These are phyloP conservation scores for Zelostemma sp. DNA, from an alignment of 1,140 invertebrate genomes.

Conservation along the genomic window DNA sequence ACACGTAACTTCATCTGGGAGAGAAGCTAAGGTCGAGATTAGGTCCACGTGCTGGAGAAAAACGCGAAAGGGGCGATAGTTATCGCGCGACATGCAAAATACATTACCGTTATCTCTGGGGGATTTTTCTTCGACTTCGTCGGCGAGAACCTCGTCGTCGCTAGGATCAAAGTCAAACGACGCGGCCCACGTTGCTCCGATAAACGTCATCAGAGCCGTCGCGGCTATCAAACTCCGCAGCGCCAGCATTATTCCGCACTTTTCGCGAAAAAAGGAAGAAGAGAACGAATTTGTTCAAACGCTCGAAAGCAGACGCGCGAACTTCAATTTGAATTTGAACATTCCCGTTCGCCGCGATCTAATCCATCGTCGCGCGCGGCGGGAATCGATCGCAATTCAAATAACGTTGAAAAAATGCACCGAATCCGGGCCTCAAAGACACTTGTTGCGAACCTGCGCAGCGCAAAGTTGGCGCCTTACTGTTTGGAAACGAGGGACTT, in stretches of 20 bases:
- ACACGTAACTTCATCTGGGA: conserved; percentile 2
- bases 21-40: conserved; percentile 5
- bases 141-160: conserved; percentile 58
- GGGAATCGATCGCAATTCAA: no score
- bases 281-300: not conserved
- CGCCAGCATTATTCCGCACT: conserved; percentile 11
- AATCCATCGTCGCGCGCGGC: no score
- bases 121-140: conserved; percentile 41
- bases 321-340: no score
- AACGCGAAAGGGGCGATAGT: not conserved
- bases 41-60: not conserved
- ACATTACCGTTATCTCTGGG: conserved; percentile 34
- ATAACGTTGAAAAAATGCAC: no score
- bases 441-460: conserved; percentile 15
- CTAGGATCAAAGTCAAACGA: conserved; percentile 59
- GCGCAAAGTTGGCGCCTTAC: conserved; percentile 28
- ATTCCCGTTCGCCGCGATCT: no score
- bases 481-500: conserved; percentile 18
- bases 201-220: conserved; percentile 43
- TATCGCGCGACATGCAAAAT: conserved; percentile 17
- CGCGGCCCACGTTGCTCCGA: conserved; percentile 42
- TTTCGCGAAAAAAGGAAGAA: not conserved
- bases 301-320: not conserved
- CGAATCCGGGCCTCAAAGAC: no score
- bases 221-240: conserved; percentile 17